Conservation (phyloP, 2,797 vertebrate genomes). For the Euthynnus affinis region DNA sequence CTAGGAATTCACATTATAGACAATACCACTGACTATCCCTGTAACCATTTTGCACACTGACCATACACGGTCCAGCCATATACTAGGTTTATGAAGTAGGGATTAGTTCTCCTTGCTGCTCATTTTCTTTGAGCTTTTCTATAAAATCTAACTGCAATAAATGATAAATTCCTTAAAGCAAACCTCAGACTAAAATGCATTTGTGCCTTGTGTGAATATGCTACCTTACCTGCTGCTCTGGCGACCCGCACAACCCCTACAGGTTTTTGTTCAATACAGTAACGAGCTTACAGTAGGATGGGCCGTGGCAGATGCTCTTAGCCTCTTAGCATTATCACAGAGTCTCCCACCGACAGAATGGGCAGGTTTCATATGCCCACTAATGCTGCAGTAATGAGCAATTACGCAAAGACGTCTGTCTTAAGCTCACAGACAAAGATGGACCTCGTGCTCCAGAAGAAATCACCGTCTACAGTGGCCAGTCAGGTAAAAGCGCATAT, state of each 20-base stretch:
- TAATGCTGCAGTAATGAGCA: constrained; percentile 18
- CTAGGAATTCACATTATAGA: too few relatives aligned
- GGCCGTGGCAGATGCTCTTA: constrained; percentile 58
- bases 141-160: not conserved
- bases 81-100: too few relatives aligned
- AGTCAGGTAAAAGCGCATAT: not conserved
- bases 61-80: too few relatives aligned
- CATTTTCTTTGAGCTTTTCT: not conserved
- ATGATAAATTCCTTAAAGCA: not conserved
- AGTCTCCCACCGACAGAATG: constrained; percentile 11
- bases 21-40: too few relatives aligned
- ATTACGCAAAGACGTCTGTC: not conserved
- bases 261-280: constrained; percentile 41
- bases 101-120: too few relatives aligned
- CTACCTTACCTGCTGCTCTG: not conserved
- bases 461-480: not conserved
- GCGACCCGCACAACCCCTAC: not conserved
- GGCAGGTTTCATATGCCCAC: constrained; percentile 18
- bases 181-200: not conserved
- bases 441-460: not conserved
- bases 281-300: constrained; percentile 55
- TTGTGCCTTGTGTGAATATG: not conserved
- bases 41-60: too few relatives aligned
- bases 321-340: constrained; percentile 57
- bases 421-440: not conserved